Conservation (phyloP, 2,797 vertebrate species). For the Tokudaia tokunoshimensis region DNA sequence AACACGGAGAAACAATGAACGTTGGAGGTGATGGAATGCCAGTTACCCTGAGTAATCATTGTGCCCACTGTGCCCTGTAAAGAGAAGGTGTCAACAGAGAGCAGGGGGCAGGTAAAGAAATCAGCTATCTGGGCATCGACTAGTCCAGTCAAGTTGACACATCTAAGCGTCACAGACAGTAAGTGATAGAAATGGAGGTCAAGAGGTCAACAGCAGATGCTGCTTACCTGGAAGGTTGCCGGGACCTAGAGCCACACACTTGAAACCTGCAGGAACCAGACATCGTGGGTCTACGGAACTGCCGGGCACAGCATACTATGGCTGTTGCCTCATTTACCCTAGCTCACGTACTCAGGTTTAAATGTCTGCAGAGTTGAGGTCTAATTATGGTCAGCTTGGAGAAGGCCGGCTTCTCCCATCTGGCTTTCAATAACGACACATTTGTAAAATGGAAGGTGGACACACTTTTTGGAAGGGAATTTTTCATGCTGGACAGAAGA, state of each 20-base stretch:
- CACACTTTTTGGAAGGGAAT: background rate
- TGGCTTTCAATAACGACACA: background rate
- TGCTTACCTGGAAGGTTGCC: background rate
- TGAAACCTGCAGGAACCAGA: background rate
- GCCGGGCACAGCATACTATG: fast-evolving
- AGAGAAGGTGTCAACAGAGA: background rate
- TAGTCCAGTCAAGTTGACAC: background rate
- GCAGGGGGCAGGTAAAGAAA: background rate
- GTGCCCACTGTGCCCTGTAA: background rate
- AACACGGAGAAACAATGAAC: background rate
- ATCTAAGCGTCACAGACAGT: background rate
- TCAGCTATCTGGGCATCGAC: background rate
- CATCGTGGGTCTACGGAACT: background rate
- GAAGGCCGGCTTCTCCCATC: background rate
- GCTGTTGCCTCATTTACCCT: no score
- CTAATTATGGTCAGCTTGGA: background rate
- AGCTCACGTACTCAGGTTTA: no score
- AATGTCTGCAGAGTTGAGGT: background rate
- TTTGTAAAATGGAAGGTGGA: fast-evolving
- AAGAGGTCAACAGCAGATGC: background rate
- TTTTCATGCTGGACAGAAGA: background rate
- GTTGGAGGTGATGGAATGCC: background rate
- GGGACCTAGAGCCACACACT: background rate
- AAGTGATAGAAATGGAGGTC: background rate
- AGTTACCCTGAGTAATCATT: no score